Percentiles rank a stretch among this genome's conserved stretches.
Conservation (phyloP, 2,113 vertebrate genomes). For the Cyprinodon tularosa region DNA sequence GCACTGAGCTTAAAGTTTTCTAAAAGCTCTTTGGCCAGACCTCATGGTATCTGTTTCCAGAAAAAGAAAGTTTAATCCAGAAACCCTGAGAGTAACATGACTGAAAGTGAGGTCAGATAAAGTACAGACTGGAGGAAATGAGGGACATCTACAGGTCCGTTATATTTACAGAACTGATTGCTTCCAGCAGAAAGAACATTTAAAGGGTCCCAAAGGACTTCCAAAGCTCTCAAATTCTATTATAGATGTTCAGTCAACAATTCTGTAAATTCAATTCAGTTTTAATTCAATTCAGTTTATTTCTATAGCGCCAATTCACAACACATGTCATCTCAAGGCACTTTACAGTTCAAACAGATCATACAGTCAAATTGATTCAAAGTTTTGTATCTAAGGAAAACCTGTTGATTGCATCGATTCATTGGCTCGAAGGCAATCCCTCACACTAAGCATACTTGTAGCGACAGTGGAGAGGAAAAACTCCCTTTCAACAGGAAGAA, state of each 20-base stretch:
- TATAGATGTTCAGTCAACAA: background rate
- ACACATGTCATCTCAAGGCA: too few species aligned
- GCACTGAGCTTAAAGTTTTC: conserved; percentile 7
- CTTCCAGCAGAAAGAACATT: background rate
- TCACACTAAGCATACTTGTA: too few species aligned
- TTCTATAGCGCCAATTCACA: too few species aligned
- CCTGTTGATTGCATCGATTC: too few species aligned
- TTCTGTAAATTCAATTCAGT: background rate
- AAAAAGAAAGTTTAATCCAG: conserved; percentile 27
- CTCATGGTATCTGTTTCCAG: conserved; percentile 10
- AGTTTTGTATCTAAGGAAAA: too few species aligned
- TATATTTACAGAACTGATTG: background rate
- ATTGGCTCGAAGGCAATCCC: too few species aligned
- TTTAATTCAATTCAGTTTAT: too few species aligned
- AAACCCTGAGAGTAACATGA: background rate
- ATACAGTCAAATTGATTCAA: too few species aligned
- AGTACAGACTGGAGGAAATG: background rate
- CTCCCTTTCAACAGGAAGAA: too few species aligned
- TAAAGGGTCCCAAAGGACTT: background rate
- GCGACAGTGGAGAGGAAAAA: too few species aligned
- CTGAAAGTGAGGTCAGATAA: background rate
- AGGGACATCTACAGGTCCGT: background rate
- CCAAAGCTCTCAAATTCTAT: background rate
- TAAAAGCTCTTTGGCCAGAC: conserved; percentile 21
- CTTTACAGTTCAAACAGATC: too few species aligned